phyloP scores from a whole-genome alignment of 30 jellyfish, hydroid and myxozoan genomes.

The Nemopilema nomurai region DNA sequence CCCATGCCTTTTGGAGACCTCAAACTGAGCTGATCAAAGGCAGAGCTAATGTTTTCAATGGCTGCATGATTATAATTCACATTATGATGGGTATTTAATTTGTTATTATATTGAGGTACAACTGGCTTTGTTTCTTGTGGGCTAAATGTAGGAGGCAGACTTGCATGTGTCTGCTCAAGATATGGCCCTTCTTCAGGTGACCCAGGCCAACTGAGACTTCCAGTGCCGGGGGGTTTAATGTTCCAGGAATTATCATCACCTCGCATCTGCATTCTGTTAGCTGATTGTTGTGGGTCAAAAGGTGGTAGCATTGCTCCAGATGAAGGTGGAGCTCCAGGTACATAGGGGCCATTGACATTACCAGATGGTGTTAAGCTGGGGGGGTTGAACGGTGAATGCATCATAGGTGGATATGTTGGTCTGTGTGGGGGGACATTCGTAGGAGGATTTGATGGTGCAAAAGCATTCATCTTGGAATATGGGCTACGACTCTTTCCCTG shows the following conservation, averaged over 20 bases:
- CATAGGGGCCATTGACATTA: not conserved
- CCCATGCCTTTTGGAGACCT: not conserved
- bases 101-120: not conserved
- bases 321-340: not conserved
- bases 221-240: not conserved
- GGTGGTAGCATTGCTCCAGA: not conserved
- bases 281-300: not conserved
- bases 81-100: not conserved
- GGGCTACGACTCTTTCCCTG: slow-evolving; percentile 28
- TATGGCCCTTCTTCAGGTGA: slow-evolving; percentile 12
- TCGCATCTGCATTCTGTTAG: not conserved
- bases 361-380: not conserved
- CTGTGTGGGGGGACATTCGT: not conserved
- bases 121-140: not conserved
- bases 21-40: not conserved
- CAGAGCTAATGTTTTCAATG: not conserved
- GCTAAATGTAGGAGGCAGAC: slow-evolving; percentile 4
- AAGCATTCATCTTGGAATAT: slow-evolving; percentile 21
- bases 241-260: not conserved
- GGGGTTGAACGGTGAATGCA: not conserved
- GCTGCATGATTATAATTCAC: not conserved
- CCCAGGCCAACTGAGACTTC: slow-evolving; percentile 49
- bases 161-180: not conserved
- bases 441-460: not conserved
- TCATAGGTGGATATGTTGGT: not conserved